Percentiles rank a stretch among this genome's conserved stretches.
Conservation (phyloP, 2,888 invertebrate species). For the Polymixis lichenea region DNA sequence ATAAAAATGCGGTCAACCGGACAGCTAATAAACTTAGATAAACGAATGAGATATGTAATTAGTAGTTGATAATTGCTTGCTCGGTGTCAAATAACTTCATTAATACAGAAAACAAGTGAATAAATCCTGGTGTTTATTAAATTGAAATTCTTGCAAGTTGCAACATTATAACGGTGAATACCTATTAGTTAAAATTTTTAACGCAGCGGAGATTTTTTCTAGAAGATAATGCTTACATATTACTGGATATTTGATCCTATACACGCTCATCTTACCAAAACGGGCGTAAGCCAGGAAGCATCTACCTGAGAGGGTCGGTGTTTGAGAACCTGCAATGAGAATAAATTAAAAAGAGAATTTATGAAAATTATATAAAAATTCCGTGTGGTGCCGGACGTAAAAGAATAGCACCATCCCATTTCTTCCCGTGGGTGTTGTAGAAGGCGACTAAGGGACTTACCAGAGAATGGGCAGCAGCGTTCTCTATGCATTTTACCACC, state of each 20-base stretch:
- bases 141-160: conserved; percentile 38
- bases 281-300: background rate
- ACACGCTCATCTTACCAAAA: conserved; percentile 8
- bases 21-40: conserved; percentile 64
- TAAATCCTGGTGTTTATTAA: conserved; percentile 62
- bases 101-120: conserved; percentile 49
- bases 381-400: too few relatives aligned
- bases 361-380: background rate
- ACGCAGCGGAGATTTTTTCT: conserved; percentile 4
- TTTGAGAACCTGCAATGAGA: background rate
- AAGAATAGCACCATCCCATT: too few relatives aligned
- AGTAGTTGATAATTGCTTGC: conserved; percentile 61
- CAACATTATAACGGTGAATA: conserved; percentile 42
- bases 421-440: too few relatives aligned
- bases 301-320: background rate
- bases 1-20: conserved; percentile 64
- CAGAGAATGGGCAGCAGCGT: too few relatives aligned
- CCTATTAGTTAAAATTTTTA: conserved; percentile 8
- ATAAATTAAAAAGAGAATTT: background rate
- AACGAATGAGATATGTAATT: conserved; percentile 68
- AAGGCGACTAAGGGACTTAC: too few relatives aligned
- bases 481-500: too few relatives aligned
- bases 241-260: conserved; percentile 20
- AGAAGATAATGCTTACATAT: conserved; percentile 4
- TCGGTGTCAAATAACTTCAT: conserved; percentile 63